These are phyloP conservation scores for Phylloscopus trochiloides DNA, from an alignment of 2,113 vertebrate genomes.

Conservation along the genomic window DNA sequence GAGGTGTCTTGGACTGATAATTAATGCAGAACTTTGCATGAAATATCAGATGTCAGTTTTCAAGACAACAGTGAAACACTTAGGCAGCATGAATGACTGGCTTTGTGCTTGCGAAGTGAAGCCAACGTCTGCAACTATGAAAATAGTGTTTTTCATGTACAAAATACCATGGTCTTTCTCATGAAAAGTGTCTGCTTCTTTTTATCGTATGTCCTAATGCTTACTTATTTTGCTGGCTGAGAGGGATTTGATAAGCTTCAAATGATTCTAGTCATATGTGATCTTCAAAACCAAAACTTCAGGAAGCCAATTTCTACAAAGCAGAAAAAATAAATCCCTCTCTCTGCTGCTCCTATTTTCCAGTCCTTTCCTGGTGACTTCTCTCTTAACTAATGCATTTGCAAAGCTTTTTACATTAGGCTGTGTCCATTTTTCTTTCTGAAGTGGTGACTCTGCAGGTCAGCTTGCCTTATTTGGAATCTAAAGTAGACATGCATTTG, in stretches of 20 bases:
- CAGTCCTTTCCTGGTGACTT: not conserved
- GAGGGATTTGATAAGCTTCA: constrained; percentile 28
- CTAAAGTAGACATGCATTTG: not conserved
- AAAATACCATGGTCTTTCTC: not conserved
- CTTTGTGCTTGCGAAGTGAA: not conserved
- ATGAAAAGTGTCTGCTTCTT: not conserved
- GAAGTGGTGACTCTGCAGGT: not conserved
- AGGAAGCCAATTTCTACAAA: constrained; percentile 18
- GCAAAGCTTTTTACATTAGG: constrained; percentile 21
- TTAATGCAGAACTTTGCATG: not conserved
- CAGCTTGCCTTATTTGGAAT: not conserved
- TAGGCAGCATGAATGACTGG: not conserved
- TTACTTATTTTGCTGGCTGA: constrained; percentile 3
- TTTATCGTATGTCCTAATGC: not conserved
- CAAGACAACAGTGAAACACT: not conserved
- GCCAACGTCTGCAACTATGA: not conserved
- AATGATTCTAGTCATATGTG: constrained; percentile 13
- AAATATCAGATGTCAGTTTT: not conserved
- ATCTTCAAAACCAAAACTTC: constrained; percentile 26
- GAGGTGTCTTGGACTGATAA: not conserved
- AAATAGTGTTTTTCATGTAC: not conserved
- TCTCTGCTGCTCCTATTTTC: not conserved
- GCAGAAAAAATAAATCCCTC: not conserved
- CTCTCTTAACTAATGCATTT: constrained; percentile 26
- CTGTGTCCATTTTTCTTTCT: constrained; percentile 20